These are phyloP conservation scores for Sarotherodon lohbergeri DNA, from an alignment of 2,113 vertebrate species.

Conservation along the genomic window DNA sequence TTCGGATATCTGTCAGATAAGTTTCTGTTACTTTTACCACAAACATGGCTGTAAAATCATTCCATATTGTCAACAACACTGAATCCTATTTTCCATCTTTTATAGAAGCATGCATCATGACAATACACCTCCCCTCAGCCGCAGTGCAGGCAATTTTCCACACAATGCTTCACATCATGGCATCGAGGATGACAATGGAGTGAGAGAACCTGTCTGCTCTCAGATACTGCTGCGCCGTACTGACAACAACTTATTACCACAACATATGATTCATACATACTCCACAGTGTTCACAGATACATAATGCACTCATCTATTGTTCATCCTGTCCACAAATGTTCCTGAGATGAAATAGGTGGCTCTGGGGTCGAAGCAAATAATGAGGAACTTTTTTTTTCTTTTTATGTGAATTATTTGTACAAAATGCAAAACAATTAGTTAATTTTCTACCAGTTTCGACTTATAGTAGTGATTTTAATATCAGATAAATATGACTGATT, in stretches of 20 bases:
- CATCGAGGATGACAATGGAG: slow-evolving; percentile 27
- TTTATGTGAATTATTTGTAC: background rate
- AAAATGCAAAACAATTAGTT: background rate
- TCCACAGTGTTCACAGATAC: background rate
- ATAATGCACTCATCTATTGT: background rate
- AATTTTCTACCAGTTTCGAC: background rate
- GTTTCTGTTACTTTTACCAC: background rate
- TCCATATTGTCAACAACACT: slow-evolving; percentile 17
- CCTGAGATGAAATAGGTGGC: background rate
- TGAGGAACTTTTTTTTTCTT: background rate
- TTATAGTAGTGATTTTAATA: background rate
- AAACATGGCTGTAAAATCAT: background rate
- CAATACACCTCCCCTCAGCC: background rate
- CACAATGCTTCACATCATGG: slow-evolving; percentile 45
- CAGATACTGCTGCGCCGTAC: background rate
- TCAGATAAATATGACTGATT: background rate
- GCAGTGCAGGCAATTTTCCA: slow-evolving; percentile 39
- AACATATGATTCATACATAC: background rate
- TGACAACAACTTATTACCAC: background rate
- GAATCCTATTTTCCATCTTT: slow-evolving; percentile 51
- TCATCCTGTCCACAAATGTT: background rate
- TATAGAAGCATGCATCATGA: slow-evolving; percentile 10
- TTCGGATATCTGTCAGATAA: slow-evolving; percentile 6
- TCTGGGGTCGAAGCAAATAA: background rate
- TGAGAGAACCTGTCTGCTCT: background rate